Base-by-base conservation (phyloP, 37 sponge, comb jelly and placozoan genomes). In the Tethya wilhelma region DNA sequence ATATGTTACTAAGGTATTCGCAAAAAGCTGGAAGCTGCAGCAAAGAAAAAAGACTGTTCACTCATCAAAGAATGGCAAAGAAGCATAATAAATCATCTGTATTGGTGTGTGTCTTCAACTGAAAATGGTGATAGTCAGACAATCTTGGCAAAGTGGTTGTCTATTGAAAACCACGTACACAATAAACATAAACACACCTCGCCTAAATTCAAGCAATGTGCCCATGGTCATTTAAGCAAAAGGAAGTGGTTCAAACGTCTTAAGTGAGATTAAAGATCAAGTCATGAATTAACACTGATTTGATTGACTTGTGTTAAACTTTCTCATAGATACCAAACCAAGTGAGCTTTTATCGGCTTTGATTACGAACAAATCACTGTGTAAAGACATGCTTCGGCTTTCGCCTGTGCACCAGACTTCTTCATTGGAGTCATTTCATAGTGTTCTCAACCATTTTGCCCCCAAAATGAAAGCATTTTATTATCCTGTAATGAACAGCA, bases 71-170 rank as follows among this genome's bases (percentile, higher is more conserved):
- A 84, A 38, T 84, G 86, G 86, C 20, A 37, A 36, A 25, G 43
- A 46, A 84, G 87, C 58, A 65, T 79, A 0, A 59, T 79, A 30
- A 86, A 86, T 46, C 89, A 88, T 39, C 34, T 88, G 3, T 88
- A 88, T 65, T 88, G 89, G 89, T 75, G 67, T 66, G 67, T 39
- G 6, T 29, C 37, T 66, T 66, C 67, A 4, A 66, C 67, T 38
- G 28, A 29, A 66, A 28, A 33, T 66, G 67, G 67, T 28, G 28
- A 66, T 34, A 20, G 38, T 4, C 38, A 34, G 37, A 28, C 17
- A 34, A 66, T 66, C 5, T 34, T 34, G 37, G 38, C 20, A 19
- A 66, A 66, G 28, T 66, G 38, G 67, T 33, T 66, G 38, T 66
- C 67, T 28, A 20, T 33, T 29, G 37, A 28, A 37, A 66, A 66